A percentile compares a stretch with the other conserved stretches of the same genome.
Evolutionary conservation across 2,113 vertebrate genomes (phyloP).

Genomic region (Entomyzon cyanotis): DNA sequence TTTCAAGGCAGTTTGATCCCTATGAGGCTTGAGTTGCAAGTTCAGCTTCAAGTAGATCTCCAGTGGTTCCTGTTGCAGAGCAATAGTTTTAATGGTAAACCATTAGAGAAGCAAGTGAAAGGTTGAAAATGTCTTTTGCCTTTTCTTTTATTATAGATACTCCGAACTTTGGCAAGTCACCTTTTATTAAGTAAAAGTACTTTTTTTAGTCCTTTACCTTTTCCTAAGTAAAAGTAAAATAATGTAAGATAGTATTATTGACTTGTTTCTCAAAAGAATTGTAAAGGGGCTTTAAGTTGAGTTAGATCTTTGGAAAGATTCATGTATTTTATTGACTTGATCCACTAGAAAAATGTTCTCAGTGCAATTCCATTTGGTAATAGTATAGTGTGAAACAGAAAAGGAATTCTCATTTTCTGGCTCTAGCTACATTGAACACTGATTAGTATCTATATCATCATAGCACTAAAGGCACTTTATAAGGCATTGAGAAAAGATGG

Average conservation of each 20-base stretch:
- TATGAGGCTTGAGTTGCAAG: not conserved
- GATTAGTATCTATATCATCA: not conserved
- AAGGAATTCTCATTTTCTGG: not conserved
- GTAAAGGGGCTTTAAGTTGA: not conserved
- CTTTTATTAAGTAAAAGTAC: not conserved
- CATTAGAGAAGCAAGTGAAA: not conserved
- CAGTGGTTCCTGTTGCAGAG: not conserved
- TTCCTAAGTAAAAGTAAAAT: not conserved
- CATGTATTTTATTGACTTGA: not conserved
- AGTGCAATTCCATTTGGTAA: not conserved
- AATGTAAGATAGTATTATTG: not conserved
- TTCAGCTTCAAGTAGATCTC: not conserved
- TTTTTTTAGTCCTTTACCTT: too few relatives aligned
- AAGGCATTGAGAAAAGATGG: not conserved
- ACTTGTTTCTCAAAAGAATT: not conserved
- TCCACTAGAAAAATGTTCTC: not conserved
- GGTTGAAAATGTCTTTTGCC: not conserved
- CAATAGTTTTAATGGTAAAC: not conserved
- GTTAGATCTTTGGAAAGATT: not conserved
- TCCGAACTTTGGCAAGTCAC: not conserved
- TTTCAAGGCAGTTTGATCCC: not conserved
- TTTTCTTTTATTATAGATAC: not conserved
- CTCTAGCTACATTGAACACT: not conserved
- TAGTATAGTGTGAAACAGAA: not conserved
- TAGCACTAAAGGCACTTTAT: not conserved